These are phyloP conservation scores for Acrocephalus scirpaceus DNA, from an alignment of 2,797 vertebrate species.

Conservation along the genomic window DNA sequence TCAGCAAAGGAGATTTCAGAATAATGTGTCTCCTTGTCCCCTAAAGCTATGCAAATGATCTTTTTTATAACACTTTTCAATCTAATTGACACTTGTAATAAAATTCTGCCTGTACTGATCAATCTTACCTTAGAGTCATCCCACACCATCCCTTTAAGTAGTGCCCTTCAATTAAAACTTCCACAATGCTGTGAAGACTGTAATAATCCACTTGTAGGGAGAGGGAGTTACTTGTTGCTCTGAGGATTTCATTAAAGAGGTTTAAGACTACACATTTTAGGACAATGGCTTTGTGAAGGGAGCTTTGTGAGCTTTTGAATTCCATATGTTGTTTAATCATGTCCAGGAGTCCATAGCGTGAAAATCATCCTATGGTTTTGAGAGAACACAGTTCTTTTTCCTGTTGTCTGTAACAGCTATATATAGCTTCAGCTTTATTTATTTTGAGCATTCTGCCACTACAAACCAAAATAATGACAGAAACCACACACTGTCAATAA, in stretches of 20 bases:
- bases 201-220: slow-evolving; percentile 59
- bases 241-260: slow-evolving; percentile 46
- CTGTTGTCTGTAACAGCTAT: neutral
- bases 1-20: slow-evolving; percentile 64
- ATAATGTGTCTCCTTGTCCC: slow-evolving; percentile 59
- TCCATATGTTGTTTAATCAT: neutral
- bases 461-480: slow-evolving; percentile 39
- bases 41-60: slow-evolving; percentile 62
- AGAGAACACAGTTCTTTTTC: neutral
- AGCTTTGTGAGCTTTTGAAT: neutral
- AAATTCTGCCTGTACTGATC: slow-evolving; percentile 65
- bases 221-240: slow-evolving; percentile 63
- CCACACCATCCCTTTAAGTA: slow-evolving; percentile 48
- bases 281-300: neutral
- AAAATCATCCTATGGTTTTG: neutral
- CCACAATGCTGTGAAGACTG: slow-evolving; percentile 43
- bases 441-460: neutral
- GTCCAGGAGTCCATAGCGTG: neutral
- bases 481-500: neutral
- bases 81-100: slow-evolving; percentile 71
- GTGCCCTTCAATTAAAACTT: slow-evolving; percentile 62
- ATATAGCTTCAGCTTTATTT: neutral
- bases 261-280: slow-evolving; percentile 21
- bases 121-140: slow-evolving; percentile 60
- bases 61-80: slow-evolving; percentile 72